Conservation (phyloP, 1,140 invertebrate species). For the Eupeodes corollae region DNA sequence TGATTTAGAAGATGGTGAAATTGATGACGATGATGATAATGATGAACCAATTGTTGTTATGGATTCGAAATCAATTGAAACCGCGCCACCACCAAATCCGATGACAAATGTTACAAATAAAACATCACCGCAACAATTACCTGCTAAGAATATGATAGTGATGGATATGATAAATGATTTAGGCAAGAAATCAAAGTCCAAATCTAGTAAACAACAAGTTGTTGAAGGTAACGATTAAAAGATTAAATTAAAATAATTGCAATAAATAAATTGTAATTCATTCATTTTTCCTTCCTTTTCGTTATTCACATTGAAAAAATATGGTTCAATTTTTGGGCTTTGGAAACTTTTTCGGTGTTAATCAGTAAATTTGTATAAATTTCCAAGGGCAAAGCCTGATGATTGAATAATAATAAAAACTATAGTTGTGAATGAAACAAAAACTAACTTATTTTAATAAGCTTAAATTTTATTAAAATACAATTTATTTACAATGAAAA, state of each 20-base stretch:
- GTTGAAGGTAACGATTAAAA: slow-evolving; percentile 16
- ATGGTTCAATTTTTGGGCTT: too few species aligned
- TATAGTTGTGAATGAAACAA: background rate
- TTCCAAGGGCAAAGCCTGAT: slow-evolving; percentile 10
- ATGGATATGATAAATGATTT: slow-evolving; percentile 11
- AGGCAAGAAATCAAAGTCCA: slow-evolving; percentile 13
- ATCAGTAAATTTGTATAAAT: too few species aligned
- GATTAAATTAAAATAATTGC: too few species aligned
- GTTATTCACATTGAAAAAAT: too few species aligned
- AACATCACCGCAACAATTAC: slow-evolving; percentile 3
- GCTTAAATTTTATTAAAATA: background rate
- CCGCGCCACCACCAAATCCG: slow-evolving; percentile 12
- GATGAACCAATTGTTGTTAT: slow-evolving; percentile 25
- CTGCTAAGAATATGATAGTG: slow-evolving; percentile 7
- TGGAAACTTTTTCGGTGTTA: too few species aligned
- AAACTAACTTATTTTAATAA: background rate
- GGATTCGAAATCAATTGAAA: background rate
- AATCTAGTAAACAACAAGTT: background rate
- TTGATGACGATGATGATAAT: slow-evolving; percentile 47
- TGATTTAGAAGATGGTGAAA: slow-evolving; percentile 50
- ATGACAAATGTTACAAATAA: slow-evolving; percentile 10
- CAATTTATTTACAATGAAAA: too few species aligned
- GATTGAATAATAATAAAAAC: too few species aligned
- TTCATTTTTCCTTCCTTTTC: too few species aligned
- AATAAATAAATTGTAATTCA: too few species aligned